A percentile compares a stretch with the other conserved stretches of the same genome.
These are phyloP conservation scores for Napeogenes sylphis DNA, from an alignment of 2,888 invertebrate species.

Conservation along the genomic window DNA sequence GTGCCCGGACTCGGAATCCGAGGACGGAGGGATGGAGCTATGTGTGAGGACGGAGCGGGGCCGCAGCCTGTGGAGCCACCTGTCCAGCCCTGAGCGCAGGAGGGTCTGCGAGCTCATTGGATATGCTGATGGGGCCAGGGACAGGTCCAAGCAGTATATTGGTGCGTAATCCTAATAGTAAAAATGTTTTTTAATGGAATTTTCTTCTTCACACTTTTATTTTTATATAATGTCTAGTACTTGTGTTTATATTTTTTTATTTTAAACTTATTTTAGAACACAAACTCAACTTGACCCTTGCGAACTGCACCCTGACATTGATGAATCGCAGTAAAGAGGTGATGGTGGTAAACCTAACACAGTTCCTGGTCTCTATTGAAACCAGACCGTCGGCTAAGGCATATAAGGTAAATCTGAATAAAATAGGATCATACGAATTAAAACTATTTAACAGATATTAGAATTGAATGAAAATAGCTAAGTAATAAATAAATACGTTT, in stretches of 20 bases:
- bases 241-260: background rate
- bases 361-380: constrained; percentile 83
- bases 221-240: too few relatives aligned
- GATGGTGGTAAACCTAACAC: constrained; percentile 83
- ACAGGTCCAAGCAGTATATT: constrained; percentile 76
- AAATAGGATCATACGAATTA: too few relatives aligned
- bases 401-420: constrained; percentile 69
- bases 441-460: background rate
- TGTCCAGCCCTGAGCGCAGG: constrained; percentile 80
- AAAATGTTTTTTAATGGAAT: too few relatives aligned
- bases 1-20: constrained; percentile 54
- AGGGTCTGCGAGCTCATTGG: constrained; percentile 80
- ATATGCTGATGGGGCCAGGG: constrained; percentile 76
- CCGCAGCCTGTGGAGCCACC: constrained; percentile 77
- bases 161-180: constrained; percentile 51
- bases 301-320: constrained; percentile 83
- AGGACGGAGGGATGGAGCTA: constrained; percentile 60
- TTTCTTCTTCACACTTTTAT: background rate
- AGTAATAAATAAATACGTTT: background rate
- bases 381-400: constrained; percentile 82
- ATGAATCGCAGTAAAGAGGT: constrained; percentile 84
- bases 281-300: constrained; percentile 85
- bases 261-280: constrained; percentile 77
- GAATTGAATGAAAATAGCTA: background rate
- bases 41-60: constrained; percentile 75